Conservation (phyloP, 1,140 invertebrate species). For the Lasaia peninsularis region DNA sequence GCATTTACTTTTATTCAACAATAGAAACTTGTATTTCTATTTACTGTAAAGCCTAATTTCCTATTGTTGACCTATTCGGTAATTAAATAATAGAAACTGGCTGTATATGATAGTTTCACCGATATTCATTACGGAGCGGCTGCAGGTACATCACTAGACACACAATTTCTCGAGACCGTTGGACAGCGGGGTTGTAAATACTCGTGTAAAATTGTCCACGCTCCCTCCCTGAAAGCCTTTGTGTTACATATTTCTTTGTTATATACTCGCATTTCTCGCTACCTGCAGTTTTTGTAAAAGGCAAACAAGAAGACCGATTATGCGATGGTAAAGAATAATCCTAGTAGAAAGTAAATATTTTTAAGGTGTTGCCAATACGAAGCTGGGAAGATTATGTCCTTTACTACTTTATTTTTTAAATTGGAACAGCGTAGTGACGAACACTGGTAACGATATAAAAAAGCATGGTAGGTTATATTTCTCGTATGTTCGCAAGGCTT, state of each 20-base stretch:
- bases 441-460: no score
- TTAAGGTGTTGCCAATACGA: no score
- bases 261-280: slow-evolving; percentile 51
- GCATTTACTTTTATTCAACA: no score
- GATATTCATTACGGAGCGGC: slow-evolving; percentile 4
- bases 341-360: no score
- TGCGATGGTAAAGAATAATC: no score
- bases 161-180: slow-evolving; percentile 69
- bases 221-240: slow-evolving; percentile 65
- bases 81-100: background rate
- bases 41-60: no score
- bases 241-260: slow-evolving; percentile 74
- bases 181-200: slow-evolving; percentile 75
- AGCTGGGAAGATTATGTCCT: no score
- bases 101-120: background rate
- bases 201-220: slow-evolving; percentile 76
- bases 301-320: background rate
- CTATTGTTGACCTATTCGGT: background rate
- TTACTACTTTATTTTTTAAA: no score
- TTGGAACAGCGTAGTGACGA: no score
- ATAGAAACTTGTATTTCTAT: no score
- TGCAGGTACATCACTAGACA: slow-evolving; percentile 35
- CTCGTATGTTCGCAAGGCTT: no score
- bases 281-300: slow-evolving; percentile 25
- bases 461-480: no score